phyloP scores from a whole-genome alignment of 2,888 invertebrate genomes.

The Gymnoscelis rufifasciata region DNA sequence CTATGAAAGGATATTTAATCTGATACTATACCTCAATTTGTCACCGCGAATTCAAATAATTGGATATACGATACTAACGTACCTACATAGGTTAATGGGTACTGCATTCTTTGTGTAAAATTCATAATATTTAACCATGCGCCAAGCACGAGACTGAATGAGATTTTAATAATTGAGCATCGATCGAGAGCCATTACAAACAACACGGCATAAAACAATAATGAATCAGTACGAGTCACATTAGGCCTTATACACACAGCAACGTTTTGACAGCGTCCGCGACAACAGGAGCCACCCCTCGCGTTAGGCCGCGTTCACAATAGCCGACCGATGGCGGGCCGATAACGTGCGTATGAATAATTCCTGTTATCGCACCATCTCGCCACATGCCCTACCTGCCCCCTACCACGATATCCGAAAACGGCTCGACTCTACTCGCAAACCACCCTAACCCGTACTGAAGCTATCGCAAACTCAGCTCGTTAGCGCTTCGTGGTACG shows the following conservation, averaged over 20 bases:
- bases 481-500: conserved; percentile 45
- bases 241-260: conserved; percentile 65
- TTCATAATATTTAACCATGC: conserved; percentile 10
- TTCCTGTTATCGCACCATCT: conserved; percentile 77
- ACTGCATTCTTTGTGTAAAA: conserved; percentile 3
- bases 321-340: conserved; percentile 73
- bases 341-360: conserved; percentile 78
- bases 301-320: conserved; percentile 69
- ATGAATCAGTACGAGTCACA: conserved; percentile 64
- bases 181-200: conserved; percentile 45
- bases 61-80: background rate
- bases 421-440: conserved; percentile 38
- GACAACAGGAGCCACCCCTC: conserved; percentile 72
- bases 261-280: conserved; percentile 72
- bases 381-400: conserved; percentile 78
- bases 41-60: too few species aligned
- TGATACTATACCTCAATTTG: too few species aligned
- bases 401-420: conserved; percentile 58
- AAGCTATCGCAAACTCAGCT: conserved; percentile 33
- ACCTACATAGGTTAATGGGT: background rate
- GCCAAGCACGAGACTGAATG: conserved; percentile 15
- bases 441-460: conserved; percentile 30
- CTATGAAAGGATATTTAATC: too few species aligned
- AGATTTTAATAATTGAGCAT: conserved; percentile 37
- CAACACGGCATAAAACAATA: conserved; percentile 61